Evolutionary conservation across 2,113 vertebrate species (phyloP).

Genomic region (Callionymus lyra): DNA sequence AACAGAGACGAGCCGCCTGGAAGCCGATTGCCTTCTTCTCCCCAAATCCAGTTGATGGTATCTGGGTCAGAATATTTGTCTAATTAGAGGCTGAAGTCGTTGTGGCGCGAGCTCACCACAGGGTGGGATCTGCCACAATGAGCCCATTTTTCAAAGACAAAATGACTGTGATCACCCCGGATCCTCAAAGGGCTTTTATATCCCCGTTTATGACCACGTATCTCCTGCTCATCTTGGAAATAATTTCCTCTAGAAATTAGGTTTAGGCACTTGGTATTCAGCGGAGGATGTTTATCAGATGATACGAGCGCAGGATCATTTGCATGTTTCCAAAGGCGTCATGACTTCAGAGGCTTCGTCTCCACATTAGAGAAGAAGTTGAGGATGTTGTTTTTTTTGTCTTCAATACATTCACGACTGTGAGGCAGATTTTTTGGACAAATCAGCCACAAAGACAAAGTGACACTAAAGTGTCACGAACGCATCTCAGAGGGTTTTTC

Average conservation of each 20-base stretch:
- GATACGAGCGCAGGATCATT: conserved; percentile 48
- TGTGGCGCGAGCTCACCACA: conserved; percentile 35
- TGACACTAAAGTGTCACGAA: conserved; percentile 23
- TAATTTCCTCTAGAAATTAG: conserved; percentile 56
- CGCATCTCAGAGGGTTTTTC: conserved; percentile 9
- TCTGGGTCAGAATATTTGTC: conserved; percentile 61
- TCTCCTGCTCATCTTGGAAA: conserved; percentile 49
- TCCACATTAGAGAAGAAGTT: conserved; percentile 26
- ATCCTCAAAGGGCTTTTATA: conserved; percentile 38
- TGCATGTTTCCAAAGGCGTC: conserved; percentile 41
- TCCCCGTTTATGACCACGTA: conserved; percentile 35
- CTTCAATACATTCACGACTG: conserved; percentile 19
- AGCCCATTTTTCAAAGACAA: conserved; percentile 48
- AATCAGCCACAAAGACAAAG: conserved; percentile 30
- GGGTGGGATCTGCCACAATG: conserved; percentile 22
- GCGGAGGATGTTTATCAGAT: conserved; percentile 54
- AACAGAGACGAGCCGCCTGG: conserved; percentile 26
- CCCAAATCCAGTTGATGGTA: conserved; percentile 42
- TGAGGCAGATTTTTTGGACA: conserved; percentile 43
- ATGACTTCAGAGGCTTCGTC: conserved; percentile 23
- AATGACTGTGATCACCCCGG: conserved; percentile 26
- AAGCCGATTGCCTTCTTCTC: conserved; percentile 27
- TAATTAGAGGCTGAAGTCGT: conserved; percentile 51
- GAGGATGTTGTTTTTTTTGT: conserved; percentile 33
- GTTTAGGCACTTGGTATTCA: conserved; percentile 50